Evolutionary conservation across 1,140 invertebrate genomes (phyloP), one percentile per base, ranked within the genome.

Genomic region (Lordiphosa stackelbergi): DNA sequence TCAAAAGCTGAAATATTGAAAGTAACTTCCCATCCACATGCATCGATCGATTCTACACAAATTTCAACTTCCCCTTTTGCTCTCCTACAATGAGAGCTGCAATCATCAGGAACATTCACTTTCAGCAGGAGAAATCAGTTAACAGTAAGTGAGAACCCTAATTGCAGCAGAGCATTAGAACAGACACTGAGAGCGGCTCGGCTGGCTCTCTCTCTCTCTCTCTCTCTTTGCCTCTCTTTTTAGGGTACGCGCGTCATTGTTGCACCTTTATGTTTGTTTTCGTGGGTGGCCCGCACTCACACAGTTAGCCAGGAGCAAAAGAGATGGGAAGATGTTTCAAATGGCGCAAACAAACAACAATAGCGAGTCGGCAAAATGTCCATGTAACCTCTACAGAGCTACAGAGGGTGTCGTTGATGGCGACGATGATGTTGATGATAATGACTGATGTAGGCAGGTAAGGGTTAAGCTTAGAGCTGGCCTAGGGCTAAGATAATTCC

Each of bases 181-280:
- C 3, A 7, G 19, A 22, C 48, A 49, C 35, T 11, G 43, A 49
- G 57, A 60, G 62, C 58, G 41, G n/a, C 22, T 10, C 52, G 16
- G 16, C 16, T 16, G 1, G 16, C 16, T n/a, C 16, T 19, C 16
- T 35, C 37, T 16, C 31, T 5, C 31, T 9, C 16, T 19, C 16
- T 35, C 16, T 16, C 16, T 16, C 16, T n/a, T n/a, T 1, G 16
- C 1, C 16, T 16, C 16, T 16, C 16, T 38, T 34, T 36, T 31
- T 42, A 5, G 28, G 24, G 53, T 66, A 81, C 77, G 75, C 75
- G 75, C 75, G 75, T 81, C 75, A 81, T 81, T 83, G 77, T 81
- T 83, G 77, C 77, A 81, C 77, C 77, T 81, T 81, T 83, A 81
- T 81, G 77, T 83, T 81, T 81, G 77, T 81, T 81, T 81, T 81